A percentile compares a stretch with the other conserved stretches of the same genome.
phyloP scores from a whole-genome alignment of 2,113 vertebrate species.

The Oceanodroma tethys region DNA sequence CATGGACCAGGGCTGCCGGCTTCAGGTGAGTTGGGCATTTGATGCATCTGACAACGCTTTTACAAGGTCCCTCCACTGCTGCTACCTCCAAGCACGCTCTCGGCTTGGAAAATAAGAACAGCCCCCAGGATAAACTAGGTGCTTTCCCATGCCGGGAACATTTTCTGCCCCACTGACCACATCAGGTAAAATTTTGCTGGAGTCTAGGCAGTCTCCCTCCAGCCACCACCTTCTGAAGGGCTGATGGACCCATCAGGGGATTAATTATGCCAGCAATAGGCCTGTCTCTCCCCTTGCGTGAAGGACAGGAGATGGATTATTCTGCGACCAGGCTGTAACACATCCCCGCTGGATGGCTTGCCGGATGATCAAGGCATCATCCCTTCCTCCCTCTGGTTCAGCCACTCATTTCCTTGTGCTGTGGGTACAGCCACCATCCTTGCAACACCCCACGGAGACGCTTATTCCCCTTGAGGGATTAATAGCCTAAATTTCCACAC shows the following conservation, averaged over 20 bases:
- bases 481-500: not conserved
- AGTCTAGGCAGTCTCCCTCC: not conserved
- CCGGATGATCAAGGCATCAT: not conserved
- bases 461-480: not conserved
- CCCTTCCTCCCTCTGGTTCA: not conserved
- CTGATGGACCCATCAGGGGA: not conserved
- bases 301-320: not conserved
- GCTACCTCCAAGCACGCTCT: not conserved
- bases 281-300: not conserved
- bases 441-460: not conserved
- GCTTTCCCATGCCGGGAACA: not conserved
- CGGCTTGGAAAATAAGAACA: not conserved
- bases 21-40: fast-evolving
- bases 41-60: not conserved
- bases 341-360: not conserved
- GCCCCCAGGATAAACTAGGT: fast-evolving
- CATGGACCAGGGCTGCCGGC: not conserved
- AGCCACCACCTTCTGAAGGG: not conserved
- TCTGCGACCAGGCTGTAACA: not conserved
- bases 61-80: fast-evolving
- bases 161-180: not conserved
- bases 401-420: not conserved
- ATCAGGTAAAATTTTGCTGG: not conserved
- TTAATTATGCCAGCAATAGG: not conserved
- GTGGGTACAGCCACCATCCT: not conserved